Evolutionary conservation across 2,888 invertebrate species (phyloP).

Genomic region (Exocentrus adspersus): DNA sequence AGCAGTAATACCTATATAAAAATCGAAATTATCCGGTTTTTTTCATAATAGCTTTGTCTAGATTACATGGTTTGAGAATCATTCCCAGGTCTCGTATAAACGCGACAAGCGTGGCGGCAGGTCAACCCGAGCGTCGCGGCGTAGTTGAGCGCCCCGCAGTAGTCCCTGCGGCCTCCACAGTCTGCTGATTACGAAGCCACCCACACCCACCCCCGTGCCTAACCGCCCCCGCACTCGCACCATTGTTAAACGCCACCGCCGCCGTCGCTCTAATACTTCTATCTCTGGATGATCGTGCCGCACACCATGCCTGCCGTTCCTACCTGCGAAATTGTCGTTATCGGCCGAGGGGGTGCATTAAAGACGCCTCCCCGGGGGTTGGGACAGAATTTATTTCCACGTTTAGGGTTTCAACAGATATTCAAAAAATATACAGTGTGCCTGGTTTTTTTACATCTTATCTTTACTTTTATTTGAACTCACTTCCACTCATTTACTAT

Average conservation of each 20-base stretch:
- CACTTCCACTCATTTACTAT: too few species aligned
- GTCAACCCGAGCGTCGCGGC: constrained; percentile 62
- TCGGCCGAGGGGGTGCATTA: constrained; percentile 7
- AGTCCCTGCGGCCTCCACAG: constrained; percentile 50
- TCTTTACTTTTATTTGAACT: too few species aligned
- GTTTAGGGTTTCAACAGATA: not conserved
- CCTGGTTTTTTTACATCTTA: too few species aligned
- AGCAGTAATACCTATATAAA: too few species aligned
- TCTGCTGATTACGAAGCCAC: constrained; percentile 57
- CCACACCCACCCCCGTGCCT: constrained; percentile 44
- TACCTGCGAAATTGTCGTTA: constrained; percentile 23
- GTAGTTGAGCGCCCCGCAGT: constrained; percentile 53
- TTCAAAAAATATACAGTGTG: not conserved
- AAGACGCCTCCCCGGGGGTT: not conserved
- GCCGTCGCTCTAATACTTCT: constrained; percentile 36
- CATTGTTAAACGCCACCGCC: constrained; percentile 47
- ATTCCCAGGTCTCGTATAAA: constrained; percentile 45
- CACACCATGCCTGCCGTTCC: constrained; percentile 12
- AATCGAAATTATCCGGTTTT: too few species aligned
- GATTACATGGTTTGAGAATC: too few species aligned
- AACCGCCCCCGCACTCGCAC: constrained; percentile 43
- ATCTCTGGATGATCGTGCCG: constrained; percentile 28
- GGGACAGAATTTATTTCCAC: not conserved
- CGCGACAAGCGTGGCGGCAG: constrained; percentile 58
- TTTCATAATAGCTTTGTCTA: too few species aligned